Evolutionary conservation across 2,113 vertebrate genomes (phyloP).

Genomic region (Excalfactoria chinensis): DNA sequence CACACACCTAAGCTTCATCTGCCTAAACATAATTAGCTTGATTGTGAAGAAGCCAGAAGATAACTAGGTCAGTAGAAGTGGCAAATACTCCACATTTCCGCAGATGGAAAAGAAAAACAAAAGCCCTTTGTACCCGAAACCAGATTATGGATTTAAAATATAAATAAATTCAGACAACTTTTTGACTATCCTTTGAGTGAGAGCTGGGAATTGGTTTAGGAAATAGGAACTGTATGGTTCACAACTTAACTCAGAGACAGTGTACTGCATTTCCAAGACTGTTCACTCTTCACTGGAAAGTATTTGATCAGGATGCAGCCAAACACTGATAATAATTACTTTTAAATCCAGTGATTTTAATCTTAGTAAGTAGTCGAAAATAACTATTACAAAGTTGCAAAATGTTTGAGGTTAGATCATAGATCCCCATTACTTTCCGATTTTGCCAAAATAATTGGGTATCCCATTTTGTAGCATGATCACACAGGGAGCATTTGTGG

Average conservation of each 20-base stretch:
- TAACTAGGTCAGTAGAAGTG: background rate
- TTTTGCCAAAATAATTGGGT: slow-evolving; percentile 15
- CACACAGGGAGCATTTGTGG: background rate
- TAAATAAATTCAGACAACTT: background rate
- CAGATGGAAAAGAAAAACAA: background rate
- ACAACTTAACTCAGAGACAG: background rate
- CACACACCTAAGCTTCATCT: background rate
- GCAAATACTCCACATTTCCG: background rate
- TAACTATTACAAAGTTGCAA: background rate
- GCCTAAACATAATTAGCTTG: background rate
- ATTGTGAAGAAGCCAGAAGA: background rate
- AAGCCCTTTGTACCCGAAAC: background rate
- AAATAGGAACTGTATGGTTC: background rate
- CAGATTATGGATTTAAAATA: background rate
- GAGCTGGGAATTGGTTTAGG: background rate
- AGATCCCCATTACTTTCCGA: background rate
- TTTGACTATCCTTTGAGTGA: background rate
- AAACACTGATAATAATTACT: background rate
- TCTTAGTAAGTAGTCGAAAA: background rate
- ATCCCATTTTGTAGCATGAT: background rate
- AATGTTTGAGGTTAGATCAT: background rate
- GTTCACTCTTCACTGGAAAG: background rate
- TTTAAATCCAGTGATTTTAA: background rate
- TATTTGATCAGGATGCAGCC: background rate
- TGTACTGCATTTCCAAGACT: background rate